phyloP scores from a whole-genome alignment of 2,888 invertebrate species.

The Homarus gammarus region DNA sequence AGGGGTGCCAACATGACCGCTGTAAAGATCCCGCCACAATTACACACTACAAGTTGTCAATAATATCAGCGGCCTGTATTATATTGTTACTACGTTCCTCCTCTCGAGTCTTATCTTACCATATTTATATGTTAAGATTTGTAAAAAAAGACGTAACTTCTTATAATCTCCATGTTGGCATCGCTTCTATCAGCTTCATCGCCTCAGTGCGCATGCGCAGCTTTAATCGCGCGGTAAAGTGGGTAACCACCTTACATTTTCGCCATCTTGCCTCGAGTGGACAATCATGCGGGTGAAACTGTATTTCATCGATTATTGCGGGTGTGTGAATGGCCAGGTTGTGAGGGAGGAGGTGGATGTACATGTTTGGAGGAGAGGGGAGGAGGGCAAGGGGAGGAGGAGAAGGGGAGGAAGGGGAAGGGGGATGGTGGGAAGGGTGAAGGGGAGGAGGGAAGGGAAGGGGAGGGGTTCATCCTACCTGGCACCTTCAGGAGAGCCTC shows the following conservation, averaged over 20 bases:
- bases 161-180: not conserved
- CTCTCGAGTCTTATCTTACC: no score
- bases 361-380: not conserved
- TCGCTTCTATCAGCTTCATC: conserved; percentile 16
- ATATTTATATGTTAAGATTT: no score
- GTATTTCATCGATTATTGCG: conserved; percentile 29
- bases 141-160: no score
- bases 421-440: no score
- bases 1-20: conserved; percentile 22
- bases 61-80: no score
- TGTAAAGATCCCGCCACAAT: no score
- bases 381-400: no score
- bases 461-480: not conserved
- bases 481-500: not conserved
- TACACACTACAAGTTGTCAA: no score
- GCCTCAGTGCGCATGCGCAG: conserved; percentile 32
- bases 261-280: conserved; percentile 14
- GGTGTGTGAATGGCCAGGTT: not conserved
- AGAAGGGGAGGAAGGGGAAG: no score
- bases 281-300: conserved; percentile 15
- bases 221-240: conserved; percentile 43
- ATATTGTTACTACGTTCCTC: no score
- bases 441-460: no score
- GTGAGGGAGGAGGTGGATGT: not conserved
- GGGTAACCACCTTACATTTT: conserved; percentile 2